phyloP scores from a whole-genome alignment of 2,113 vertebrate genomes.

The Alces alces region DNA sequence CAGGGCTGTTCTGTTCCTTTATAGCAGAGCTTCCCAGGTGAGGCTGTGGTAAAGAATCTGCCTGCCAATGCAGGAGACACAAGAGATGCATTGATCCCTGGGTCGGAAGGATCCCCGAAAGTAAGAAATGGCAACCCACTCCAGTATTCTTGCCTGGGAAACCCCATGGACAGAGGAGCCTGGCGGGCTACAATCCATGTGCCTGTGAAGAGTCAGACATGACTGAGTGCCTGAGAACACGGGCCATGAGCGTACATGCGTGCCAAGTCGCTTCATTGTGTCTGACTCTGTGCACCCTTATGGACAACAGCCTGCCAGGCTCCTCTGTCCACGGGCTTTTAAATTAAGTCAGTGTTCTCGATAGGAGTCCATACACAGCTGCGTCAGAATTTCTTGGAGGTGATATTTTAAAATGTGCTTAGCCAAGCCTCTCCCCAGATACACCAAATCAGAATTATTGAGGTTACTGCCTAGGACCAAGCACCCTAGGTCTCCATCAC shows the following conservation, averaged over 20 bases:
- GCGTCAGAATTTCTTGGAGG: not conserved
- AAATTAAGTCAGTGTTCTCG: not conserved
- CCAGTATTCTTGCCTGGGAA: not conserved
- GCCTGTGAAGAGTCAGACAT: not conserved
- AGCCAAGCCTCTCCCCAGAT: not conserved
- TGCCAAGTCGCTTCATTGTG: not conserved
- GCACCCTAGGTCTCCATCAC: not conserved
- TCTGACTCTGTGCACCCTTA: not conserved
- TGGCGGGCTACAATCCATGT: not conserved
- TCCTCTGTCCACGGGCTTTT: not conserved
- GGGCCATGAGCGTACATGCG: accelerated
- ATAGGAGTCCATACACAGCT: not conserved
- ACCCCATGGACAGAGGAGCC: not conserved
- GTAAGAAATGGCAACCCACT: not conserved
- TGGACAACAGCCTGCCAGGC: not conserved
- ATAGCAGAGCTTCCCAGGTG: not conserved
- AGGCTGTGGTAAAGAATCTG: not conserved
- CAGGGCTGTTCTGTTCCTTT: not conserved
- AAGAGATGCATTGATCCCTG: not conserved
- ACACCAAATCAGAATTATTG: not conserved
- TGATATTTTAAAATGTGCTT: not conserved
- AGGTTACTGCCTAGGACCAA: not conserved
- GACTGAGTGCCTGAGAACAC: not conserved
- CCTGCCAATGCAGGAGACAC: not conserved
- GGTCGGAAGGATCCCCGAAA: not conserved